Percentiles rank a stretch among this genome's conserved stretches.
Conservation (phyloP, 2,797 vertebrate species). For the Anguilla obscura region DNA sequence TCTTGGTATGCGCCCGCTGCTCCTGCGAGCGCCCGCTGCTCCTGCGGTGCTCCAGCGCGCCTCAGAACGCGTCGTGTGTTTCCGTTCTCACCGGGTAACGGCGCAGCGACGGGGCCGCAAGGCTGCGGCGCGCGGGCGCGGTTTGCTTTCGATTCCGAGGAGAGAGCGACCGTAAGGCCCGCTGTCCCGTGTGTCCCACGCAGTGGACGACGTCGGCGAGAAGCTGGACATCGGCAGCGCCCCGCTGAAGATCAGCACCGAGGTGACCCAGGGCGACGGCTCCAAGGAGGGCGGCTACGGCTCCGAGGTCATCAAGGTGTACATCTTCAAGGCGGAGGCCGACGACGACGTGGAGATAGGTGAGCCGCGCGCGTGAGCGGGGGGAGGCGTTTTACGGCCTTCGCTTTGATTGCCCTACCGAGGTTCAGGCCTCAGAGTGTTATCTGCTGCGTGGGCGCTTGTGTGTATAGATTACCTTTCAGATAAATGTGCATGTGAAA, state of each 20-base stretch:
- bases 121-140: neutral
- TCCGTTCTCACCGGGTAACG: too few species aligned
- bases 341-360: slow-evolving; percentile 98
- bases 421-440: neutral
- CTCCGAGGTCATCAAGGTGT: slow-evolving; percentile 98
- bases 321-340: slow-evolving; percentile 99
- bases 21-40: too few species aligned
- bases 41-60: too few species aligned
- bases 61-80: too few species aligned
- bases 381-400: neutral
- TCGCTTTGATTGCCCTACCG: neutral
- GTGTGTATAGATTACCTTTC: too few species aligned
- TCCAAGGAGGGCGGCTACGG: slow-evolving; percentile 90
- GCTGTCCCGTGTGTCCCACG: slow-evolving; percentile 23
- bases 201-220: slow-evolving; percentile 97
- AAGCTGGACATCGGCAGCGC: slow-evolving; percentile 93
- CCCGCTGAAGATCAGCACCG: slow-evolving; percentile 92
- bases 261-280: slow-evolving; percentile 88
- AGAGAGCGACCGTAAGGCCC: neutral
- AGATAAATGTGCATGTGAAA: too few species aligned
- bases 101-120: too few species aligned
- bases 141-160: neutral
- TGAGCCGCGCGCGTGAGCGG: slow-evolving; percentile 53
- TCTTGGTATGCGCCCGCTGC: too few species aligned
- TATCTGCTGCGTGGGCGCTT: neutral